Percentiles rank a stretch among this genome's conserved stretches.
Conservation (phyloP, 2,797 vertebrate genomes). For the Clamator glandarius region DNA sequence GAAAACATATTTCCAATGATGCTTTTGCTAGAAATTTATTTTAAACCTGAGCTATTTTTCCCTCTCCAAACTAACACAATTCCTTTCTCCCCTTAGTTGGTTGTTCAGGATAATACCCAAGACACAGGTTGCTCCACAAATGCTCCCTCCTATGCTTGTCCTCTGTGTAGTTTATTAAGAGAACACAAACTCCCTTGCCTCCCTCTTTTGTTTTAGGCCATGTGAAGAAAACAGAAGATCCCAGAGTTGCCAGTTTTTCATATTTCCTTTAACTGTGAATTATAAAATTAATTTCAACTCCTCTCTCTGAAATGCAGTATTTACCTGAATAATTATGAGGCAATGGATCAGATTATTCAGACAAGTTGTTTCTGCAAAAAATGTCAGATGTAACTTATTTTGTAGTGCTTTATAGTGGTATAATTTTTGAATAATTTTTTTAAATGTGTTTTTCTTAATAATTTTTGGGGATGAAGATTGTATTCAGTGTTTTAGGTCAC, state of each 20-base stretch:
- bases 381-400: neutral
- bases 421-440: neutral
- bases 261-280: conserved; percentile 11
- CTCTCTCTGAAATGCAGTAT: neutral
- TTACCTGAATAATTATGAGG: neutral
- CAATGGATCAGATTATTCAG: neutral
- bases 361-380: neutral
- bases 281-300: neutral
- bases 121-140: neutral
- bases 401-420: neutral
- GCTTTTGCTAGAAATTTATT: conserved; percentile 20
- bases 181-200: neutral
- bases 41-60: neutral
- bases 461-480: accelerated
- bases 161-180: neutral
- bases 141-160: neutral
- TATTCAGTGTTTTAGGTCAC: neutral
- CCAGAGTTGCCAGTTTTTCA: neutral
- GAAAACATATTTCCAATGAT: neutral
- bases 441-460: neutral
- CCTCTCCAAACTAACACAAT: neutral
- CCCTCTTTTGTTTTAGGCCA: neutral
- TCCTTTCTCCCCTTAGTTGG: neutral
- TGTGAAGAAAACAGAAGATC: neutral
- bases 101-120: neutral